phyloP scores from a whole-genome alignment of 2,888 invertebrate genomes.

The Rhamnusium bicolor region DNA sequence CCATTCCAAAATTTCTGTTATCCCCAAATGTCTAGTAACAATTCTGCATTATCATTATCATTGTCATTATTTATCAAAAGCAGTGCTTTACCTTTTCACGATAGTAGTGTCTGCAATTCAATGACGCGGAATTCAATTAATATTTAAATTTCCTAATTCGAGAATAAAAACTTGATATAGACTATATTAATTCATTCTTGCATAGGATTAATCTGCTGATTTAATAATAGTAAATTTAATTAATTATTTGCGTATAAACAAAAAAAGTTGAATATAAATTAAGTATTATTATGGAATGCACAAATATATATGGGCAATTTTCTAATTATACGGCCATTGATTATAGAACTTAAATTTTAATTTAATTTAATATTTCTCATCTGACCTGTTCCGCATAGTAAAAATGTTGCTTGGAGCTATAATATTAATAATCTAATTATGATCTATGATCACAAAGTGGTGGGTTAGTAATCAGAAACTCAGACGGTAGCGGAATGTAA shows the following conservation, averaged over 20 bases:
- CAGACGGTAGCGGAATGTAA: slow-evolving; percentile 66
- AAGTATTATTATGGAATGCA: slow-evolving; percentile 31
- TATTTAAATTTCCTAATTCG: neutral
- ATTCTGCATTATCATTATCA: too few species aligned
- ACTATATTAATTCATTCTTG: neutral
- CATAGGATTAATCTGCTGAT: neutral
- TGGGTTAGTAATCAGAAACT: slow-evolving; percentile 63
- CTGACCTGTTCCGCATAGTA: slow-evolving; percentile 49
- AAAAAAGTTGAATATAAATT: slow-evolving; percentile 16
- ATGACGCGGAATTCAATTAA: neutral
- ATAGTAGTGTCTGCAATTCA: too few species aligned
- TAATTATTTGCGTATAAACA: neutral
- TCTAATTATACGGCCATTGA: slow-evolving; percentile 48
- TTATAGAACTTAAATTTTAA: slow-evolving; percentile 17
- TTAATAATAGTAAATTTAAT: slow-evolving; percentile 7
- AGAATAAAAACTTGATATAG: neutral
- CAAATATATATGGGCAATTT: slow-evolving; percentile 48
- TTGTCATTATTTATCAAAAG: too few species aligned
- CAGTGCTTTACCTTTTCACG: too few species aligned
- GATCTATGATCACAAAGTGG: slow-evolving; percentile 65
- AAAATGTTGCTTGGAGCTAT: slow-evolving; percentile 57
- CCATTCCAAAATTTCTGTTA: too few species aligned
- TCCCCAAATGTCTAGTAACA: too few species aligned
- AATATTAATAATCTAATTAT: slow-evolving; percentile 68
- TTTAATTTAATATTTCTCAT: slow-evolving; percentile 34